Evolutionary conservation across 1,140 invertebrate species (phyloP).

Genomic region (Cherax quadricarinatus): DNA sequence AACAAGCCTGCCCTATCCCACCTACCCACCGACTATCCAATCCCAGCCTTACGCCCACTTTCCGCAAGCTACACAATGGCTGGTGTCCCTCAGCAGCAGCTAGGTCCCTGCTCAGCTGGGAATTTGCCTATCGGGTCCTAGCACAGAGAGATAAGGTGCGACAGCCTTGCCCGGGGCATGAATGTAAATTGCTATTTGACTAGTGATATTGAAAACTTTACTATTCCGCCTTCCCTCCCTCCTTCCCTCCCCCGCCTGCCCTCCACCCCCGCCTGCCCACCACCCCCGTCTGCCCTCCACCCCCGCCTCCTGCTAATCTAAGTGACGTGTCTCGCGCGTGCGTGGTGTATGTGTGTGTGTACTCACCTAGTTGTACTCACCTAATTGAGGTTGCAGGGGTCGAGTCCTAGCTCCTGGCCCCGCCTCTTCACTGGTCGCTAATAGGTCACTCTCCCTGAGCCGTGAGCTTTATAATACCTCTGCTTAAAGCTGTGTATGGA

Average conservation of each 20-base stretch:
- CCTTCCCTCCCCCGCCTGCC: not conserved
- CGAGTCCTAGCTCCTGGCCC: too few relatives aligned
- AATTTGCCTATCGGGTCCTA: conserved; percentile 41
- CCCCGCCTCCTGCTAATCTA: too few relatives aligned
- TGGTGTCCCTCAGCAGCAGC: not conserved
- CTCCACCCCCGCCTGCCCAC: not conserved
- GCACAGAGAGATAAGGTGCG: conserved; percentile 72
- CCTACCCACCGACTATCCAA: not conserved
- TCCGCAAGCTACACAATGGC: not conserved
- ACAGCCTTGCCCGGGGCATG: conserved; percentile 72
- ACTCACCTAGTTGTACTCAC: too few relatives aligned
- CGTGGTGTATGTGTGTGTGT: not conserved
- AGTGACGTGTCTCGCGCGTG: too few relatives aligned
- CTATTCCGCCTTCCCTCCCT: conserved; percentile 9
- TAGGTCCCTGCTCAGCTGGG: not conserved
- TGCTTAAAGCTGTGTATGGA: too few relatives aligned
- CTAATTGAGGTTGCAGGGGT: too few relatives aligned
- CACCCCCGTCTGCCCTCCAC: not conserved
- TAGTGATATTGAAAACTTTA: conserved; percentile 73
- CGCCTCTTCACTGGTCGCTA: too few relatives aligned
- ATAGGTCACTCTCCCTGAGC: too few relatives aligned
- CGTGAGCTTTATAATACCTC: too few relatives aligned
- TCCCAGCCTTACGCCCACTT: not conserved
- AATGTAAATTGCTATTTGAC: conserved; percentile 74
- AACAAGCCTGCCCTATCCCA: not conserved